Evolutionary conservation across 2,797 vertebrate genomes (phyloP).

Genomic region (Tapera naevia): DNA sequence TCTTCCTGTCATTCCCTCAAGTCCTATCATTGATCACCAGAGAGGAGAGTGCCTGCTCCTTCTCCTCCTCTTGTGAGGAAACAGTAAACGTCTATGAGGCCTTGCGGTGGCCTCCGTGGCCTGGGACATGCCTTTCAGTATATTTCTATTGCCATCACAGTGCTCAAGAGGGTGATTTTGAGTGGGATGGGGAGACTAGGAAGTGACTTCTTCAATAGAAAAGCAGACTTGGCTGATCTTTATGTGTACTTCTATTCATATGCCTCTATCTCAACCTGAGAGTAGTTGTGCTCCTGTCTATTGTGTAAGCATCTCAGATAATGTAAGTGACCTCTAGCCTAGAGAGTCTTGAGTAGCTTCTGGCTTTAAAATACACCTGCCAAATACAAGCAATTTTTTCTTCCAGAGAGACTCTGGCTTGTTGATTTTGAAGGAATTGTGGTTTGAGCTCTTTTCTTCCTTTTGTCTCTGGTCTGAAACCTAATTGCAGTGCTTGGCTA

Average conservation of each 20-base stretch:
- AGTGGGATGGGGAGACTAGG: neutral
- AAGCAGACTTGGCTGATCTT: neutral
- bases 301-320: neutral
- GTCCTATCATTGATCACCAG: too few species aligned
- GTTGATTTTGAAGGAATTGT: slow-evolving; percentile 13
- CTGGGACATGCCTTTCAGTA: neutral
- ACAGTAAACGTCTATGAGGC: too few species aligned
- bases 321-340: neutral
- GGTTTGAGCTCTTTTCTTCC: neutral
- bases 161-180: neutral
- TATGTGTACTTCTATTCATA: neutral
- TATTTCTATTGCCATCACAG: neutral
- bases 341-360: neutral
- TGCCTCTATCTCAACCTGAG: neutral
- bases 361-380: neutral
- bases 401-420: neutral
- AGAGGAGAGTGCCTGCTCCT: too few species aligned
- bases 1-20: too few species aligned
- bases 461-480: slow-evolving; percentile 5
- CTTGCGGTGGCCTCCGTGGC: neutral
- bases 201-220: neutral
- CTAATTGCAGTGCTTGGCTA: slow-evolving; percentile 54
- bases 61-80: too few species aligned
- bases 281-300: neutral
- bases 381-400: slow-evolving; percentile 3